Conservation (phyloP, 2,888 invertebrate species). For the Smittia sp. region DNA sequence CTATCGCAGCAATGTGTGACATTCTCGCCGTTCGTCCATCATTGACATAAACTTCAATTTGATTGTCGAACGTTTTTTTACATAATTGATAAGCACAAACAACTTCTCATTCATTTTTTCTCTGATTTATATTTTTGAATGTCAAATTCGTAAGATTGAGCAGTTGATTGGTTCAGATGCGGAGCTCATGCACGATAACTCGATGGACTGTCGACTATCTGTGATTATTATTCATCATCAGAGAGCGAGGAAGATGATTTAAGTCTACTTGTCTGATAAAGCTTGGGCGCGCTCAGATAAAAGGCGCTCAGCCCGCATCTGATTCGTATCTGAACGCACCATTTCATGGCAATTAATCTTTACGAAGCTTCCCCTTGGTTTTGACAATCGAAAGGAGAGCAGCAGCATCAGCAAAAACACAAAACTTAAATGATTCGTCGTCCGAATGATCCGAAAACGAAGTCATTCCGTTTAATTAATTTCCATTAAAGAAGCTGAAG, state of each 20-base stretch:
- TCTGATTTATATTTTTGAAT: constrained; percentile 8
- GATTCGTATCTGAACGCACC: background rate
- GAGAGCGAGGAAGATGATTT: background rate
- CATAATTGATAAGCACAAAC: background rate
- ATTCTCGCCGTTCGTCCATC: too few relatives aligned
- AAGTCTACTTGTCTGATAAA: background rate
- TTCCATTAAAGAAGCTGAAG: too few relatives aligned
- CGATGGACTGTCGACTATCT: background rate
- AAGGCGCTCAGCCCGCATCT: background rate
- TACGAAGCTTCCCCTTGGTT: background rate
- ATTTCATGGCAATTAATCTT: constrained; percentile 32
- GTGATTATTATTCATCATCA: background rate
- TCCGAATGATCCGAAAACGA: background rate
- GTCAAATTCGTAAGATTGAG: background rate
- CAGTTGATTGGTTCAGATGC: background rate
- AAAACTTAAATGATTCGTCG: background rate
- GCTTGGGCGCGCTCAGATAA: background rate
- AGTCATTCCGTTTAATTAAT: background rate
- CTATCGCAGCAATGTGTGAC: too few relatives aligned
- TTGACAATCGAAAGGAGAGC: background rate
- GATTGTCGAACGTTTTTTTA: background rate
- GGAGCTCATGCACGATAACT: background rate
- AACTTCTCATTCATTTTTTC: background rate
- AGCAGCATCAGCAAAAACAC: background rate
- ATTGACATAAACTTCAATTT: background rate